Conservation (phyloP, 2,113 vertebrate species). For the Elachura formosa region DNA sequence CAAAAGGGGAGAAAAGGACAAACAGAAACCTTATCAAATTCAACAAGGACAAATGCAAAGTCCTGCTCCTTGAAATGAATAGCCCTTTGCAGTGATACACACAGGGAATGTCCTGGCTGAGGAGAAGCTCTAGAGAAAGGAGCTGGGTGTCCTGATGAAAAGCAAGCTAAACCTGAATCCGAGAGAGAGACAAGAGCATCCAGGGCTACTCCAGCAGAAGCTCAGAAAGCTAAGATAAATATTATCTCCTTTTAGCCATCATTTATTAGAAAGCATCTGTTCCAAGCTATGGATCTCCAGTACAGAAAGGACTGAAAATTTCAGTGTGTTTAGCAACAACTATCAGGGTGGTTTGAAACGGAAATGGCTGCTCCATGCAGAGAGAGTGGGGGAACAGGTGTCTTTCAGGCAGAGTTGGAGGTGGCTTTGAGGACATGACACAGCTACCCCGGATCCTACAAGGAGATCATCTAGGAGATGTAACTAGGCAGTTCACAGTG, state of each 20-base stretch:
- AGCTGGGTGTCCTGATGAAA: neutral
- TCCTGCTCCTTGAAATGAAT: neutral
- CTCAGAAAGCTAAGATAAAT: neutral
- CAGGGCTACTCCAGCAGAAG: neutral
- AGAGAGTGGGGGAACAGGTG: fast-evolving
- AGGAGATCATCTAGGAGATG: neutral
- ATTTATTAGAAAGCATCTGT: neutral
- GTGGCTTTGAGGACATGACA: neutral
- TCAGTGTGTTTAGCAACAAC: neutral
- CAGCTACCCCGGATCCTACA: neutral
- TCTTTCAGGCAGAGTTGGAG: neutral
- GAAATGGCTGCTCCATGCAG: neutral
- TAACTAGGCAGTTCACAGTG: neutral
- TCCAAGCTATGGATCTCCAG: neutral
- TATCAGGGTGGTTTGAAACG: neutral
- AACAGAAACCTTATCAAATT: neutral
- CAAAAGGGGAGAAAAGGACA: neutral
- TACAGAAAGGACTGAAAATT: neutral
- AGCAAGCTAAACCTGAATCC: neutral
- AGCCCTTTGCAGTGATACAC: neutral
- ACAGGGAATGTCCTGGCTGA: too few relatives aligned
- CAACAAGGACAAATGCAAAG: neutral
- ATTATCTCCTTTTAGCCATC: neutral
- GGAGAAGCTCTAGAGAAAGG: neutral
- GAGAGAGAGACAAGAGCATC: neutral